Evolutionary conservation across 2,797 vertebrate genomes (phyloP), one percentile per base, ranked within the genome.

Genomic region (Nannoperca australis): DNA sequence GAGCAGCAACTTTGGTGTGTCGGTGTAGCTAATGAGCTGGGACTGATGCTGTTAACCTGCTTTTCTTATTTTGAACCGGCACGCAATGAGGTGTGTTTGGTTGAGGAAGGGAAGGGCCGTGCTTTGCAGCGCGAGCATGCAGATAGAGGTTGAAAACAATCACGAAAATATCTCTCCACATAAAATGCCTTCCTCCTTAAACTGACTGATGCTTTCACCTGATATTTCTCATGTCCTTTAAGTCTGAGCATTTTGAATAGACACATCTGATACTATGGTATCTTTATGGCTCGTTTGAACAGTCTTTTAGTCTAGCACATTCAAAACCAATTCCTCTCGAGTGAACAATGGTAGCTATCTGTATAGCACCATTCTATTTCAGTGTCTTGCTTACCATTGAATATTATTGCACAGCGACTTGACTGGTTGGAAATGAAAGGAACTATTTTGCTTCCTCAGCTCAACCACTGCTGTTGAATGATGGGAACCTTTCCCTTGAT

Each of bases 21-120:
- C 59, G 34, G 81, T 60, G 60, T 3, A 74, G 79, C 73, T 89
- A 86, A 86, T 81, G 84, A 91, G 78, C 83, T 70, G 78, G 70
- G 73, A 75, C 76, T 76, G 82, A 83, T 72, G 82, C 78, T 49
- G 71, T 85, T 88, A 86, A 87, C 85, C 79, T 75, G 82, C 83
- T 83, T 83, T 79, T 79, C 70, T 74, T 56, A 60, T 78, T 77
- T 30, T 69, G 36, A 79, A 59, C 55, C 36, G 3, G 18, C 63
- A 20, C 8, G 36, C 60, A 42, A 24, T 60, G 34, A 82, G 64
- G 42, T 58, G 71, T 61, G 55, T 75, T 68, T 67, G 38, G 34
- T 42, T 55, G 45, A 53, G 42, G 78, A 47, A 27, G 56, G 44
- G 32, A 63, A 40, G 53, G 40, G 40, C 13, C 27, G 20, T 50